Percentiles rank a stretch among this genome's conserved stretches.
phyloP scores from a whole-genome alignment of 2,113 vertebrate species.

The Tympanuchus pallidicinctus region DNA sequence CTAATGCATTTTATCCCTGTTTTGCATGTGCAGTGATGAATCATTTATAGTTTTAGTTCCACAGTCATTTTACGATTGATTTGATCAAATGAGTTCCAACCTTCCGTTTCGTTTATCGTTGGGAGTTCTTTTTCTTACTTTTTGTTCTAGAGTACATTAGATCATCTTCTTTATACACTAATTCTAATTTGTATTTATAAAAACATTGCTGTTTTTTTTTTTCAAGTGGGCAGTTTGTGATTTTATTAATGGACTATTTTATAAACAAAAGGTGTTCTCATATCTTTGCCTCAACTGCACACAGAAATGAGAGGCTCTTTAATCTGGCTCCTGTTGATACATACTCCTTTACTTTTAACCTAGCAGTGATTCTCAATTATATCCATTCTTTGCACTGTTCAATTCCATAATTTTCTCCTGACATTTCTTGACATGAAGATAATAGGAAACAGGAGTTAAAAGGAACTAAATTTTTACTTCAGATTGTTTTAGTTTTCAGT shows the following conservation, averaged over 20 bases:
- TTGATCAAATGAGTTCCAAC: not conserved
- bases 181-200: not conserved
- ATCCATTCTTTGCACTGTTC: not conserved
- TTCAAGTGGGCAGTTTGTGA: not conserved
- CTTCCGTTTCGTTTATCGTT: not conserved
- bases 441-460: not conserved
- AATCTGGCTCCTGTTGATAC: not conserved
- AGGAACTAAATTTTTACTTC: not conserved
- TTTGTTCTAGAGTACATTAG: not conserved
- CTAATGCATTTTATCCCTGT: not conserved
- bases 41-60: not conserved
- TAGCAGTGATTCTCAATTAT: not conserved
- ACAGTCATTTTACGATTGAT: not conserved
- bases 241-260: not conserved
- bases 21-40: not conserved
- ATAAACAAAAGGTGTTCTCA: not conserved
- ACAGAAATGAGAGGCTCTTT: not conserved
- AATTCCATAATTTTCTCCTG: not conserved
- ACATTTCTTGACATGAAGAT: not conserved
- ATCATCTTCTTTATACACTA: not conserved
- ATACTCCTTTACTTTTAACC: not conserved
- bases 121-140: not conserved
- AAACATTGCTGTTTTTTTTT: not conserved
- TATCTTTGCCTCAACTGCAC: not conserved
- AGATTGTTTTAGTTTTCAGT: not conserved